phyloP scores from a whole-genome alignment of 2,888 invertebrate species.

The Tortricodes alternella region DNA sequence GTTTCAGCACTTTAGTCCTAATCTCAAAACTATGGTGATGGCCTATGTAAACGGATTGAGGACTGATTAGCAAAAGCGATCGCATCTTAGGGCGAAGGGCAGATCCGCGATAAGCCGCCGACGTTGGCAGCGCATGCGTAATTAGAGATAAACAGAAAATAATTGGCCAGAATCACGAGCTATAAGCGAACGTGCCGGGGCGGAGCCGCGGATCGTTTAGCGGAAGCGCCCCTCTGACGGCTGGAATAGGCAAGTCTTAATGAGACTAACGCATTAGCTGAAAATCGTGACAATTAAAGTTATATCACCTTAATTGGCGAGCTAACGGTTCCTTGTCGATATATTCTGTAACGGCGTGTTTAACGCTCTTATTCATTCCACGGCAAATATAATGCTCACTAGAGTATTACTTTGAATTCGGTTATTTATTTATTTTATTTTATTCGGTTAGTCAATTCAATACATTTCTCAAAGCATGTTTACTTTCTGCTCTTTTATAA shows the following conservation, averaged over 20 bases:
- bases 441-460: no score
- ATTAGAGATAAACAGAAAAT: constrained; percentile 83
- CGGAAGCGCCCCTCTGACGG: constrained; percentile 48
- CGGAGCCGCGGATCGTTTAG: constrained; percentile 46
- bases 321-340: constrained; percentile 5
- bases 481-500: no score
- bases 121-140: constrained; percentile 80
- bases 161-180: constrained; percentile 81
- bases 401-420: background rate
- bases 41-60: constrained; percentile 68
- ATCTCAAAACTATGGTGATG: constrained; percentile 63
- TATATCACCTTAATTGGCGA: constrained; percentile 33
- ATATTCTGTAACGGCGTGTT: constrained; percentile 9
- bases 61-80: constrained; percentile 75
- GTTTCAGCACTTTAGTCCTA: background rate
- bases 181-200: constrained; percentile 66
- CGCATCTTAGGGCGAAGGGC: constrained; percentile 78
- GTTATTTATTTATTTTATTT: no score
- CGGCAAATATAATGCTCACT: background rate
- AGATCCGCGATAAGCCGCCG: constrained; percentile 74
- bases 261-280: constrained; percentile 38
- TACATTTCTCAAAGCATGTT: no score
- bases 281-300: constrained; percentile 38
- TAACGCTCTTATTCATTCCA: constrained; percentile 11
- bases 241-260: constrained; percentile 41